Conservation (phyloP, 2,113 vertebrate genomes). For the Lophotis ruficrista region DNA sequence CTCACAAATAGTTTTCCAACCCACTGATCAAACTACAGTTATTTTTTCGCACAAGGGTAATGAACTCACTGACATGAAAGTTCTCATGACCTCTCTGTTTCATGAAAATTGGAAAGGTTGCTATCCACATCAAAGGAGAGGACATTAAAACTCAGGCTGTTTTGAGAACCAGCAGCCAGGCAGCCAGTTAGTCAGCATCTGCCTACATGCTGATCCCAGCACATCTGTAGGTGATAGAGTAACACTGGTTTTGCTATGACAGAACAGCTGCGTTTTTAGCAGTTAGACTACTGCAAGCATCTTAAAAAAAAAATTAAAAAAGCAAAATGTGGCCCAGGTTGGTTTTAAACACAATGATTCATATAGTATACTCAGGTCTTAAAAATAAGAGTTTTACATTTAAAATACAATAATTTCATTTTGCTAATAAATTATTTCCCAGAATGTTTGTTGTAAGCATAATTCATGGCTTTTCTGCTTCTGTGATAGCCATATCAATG, state of each 20-base stretch:
- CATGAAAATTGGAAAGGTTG: neutral
- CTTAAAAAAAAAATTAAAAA: neutral
- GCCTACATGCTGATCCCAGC: neutral
- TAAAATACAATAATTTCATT: neutral
- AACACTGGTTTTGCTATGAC: neutral
- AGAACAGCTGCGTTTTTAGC: neutral
- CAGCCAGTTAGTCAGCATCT: neutral
- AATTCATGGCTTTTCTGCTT: neutral
- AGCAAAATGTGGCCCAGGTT: rapidly evolving
- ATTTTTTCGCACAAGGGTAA: neutral
- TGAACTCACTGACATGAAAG: neutral
- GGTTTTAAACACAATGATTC: neutral
- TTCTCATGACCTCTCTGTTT: neutral
- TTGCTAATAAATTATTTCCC: neutral
- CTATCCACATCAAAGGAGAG: neutral
- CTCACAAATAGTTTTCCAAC: neutral
- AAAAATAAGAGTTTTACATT: neutral
- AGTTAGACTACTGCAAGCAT: neutral
- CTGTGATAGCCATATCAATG: neutral
- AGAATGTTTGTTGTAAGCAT: neutral
- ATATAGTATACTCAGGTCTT: neutral
- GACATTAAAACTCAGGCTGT: neutral
- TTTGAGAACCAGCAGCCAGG: neutral
- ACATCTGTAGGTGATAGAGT: neutral
- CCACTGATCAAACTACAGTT: neutral